Conservation (phyloP, 2,888 invertebrate genomes). For the Magallana nippona region DNA sequence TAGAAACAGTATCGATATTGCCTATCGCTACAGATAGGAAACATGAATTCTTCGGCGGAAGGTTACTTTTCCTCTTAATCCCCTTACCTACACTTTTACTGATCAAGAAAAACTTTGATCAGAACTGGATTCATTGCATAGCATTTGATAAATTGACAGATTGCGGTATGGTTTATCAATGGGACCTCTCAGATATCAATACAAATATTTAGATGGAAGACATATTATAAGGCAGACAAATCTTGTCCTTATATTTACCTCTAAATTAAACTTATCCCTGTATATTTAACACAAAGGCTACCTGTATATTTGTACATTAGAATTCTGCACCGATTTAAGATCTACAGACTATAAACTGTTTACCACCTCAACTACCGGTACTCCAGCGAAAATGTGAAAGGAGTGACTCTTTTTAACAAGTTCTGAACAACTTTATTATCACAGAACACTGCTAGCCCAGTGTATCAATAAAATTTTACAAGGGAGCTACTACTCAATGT, state of each 20-base stretch:
- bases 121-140: not conserved
- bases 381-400: too few species aligned
- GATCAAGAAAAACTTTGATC: not conserved
- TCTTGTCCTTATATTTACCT: constrained; percentile 1
- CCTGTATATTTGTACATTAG: not conserved
- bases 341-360: not conserved
- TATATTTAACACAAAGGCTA: not conserved
- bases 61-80: not conserved
- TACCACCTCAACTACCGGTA: too few species aligned
- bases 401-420: too few species aligned
- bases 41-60: not conserved
- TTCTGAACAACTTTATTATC: too few species aligned
- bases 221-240: not conserved
- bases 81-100: not conserved
- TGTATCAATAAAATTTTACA: too few species aligned
- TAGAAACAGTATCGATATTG: constrained; percentile 19
- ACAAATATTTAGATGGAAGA: not conserved
- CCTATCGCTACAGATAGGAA: not conserved
- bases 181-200: not conserved
- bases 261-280: not conserved
- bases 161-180: constrained; percentile 4
- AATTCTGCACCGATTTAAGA: not conserved
- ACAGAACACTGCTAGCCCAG: too few species aligned
- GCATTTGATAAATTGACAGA: not conserved
- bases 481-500: too few species aligned